Conservation (phyloP, 2,797 vertebrate genomes). For the Dallia pectoralis region DNA sequence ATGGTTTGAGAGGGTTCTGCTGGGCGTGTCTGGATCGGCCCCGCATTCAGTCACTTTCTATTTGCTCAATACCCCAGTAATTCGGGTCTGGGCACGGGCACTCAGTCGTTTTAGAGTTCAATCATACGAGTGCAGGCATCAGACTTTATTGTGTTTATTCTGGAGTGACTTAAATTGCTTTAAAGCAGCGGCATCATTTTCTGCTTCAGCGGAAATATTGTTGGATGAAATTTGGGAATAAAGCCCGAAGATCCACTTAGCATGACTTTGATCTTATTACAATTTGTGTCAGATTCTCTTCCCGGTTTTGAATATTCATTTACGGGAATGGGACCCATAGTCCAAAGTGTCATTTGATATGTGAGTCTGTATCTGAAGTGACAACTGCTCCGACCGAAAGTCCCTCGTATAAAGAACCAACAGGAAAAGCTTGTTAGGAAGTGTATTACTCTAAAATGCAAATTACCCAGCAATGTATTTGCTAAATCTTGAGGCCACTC, state of each 20-base stretch:
- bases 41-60: slow-evolving; percentile 46
- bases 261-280: slow-evolving; percentile 79
- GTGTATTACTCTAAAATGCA: slow-evolving; percentile 10
- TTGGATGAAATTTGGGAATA: slow-evolving; percentile 71
- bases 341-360: slow-evolving; percentile 36
- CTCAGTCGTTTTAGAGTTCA: slow-evolving; percentile 55
- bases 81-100: slow-evolving; percentile 64
- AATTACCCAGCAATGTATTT: not conserved
- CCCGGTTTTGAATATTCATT: slow-evolving; percentile 69
- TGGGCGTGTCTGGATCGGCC: slow-evolving; percentile 37
- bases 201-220: slow-evolving; percentile 67
- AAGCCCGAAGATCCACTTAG: slow-evolving; percentile 77
- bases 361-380: slow-evolving; percentile 43
- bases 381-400: slow-evolving; percentile 29
- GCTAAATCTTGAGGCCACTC: not conserved
- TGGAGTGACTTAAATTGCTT: slow-evolving; percentile 68
- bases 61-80: slow-evolving; percentile 41
- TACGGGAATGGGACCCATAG: slow-evolving; percentile 44
- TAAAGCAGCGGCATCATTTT: slow-evolving; percentile 74
- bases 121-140: slow-evolving; percentile 52
- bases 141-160: slow-evolving; percentile 63
- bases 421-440: slow-evolving; percentile 1
- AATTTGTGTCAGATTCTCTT: slow-evolving; percentile 70
- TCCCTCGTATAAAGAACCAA: slow-evolving; percentile 4
- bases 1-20: slow-evolving; percentile 3